phyloP scores from a whole-genome alignment of 2,113 vertebrate species.

The Uria lomvia region DNA sequence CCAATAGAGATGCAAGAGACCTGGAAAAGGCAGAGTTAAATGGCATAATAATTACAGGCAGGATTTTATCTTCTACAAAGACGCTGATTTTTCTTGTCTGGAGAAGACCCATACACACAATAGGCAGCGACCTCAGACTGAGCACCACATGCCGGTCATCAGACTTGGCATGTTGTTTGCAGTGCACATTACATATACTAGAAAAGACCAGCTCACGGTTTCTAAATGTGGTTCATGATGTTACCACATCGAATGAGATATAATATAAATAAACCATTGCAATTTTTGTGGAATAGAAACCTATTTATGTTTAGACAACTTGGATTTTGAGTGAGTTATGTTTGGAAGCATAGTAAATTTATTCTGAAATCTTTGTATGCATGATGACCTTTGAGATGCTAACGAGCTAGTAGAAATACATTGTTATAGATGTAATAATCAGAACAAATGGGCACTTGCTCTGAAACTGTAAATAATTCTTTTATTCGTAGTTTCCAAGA shows the following conservation, averaged over 20 bases:
- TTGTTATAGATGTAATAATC: neutral
- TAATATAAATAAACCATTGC: constrained; percentile 16
- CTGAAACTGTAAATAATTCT: neutral
- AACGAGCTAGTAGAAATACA: neutral
- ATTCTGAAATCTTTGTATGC: neutral
- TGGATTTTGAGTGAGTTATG: neutral
- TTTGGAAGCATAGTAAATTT: constrained; percentile 1
- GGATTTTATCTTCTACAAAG: neutral
- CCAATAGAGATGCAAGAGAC: neutral
- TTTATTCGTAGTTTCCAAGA: neutral
- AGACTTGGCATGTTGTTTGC: constrained; percentile 35
- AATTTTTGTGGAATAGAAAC: constrained; percentile 16
- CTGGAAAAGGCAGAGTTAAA: neutral
- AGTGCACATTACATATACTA: constrained; percentile 26
- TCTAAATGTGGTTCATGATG: neutral
- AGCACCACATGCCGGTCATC: neutral
- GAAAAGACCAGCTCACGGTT: neutral
- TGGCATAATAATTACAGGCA: neutral
- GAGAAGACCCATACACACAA: neutral
- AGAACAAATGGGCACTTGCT: neutral
- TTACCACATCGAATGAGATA: constrained; percentile 23
- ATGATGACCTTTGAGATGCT: neutral
- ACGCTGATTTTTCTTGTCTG: neutral
- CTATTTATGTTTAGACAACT: constrained; percentile 13
- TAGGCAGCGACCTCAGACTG: neutral